Percentiles rank a stretch among this genome's conserved stretches.
phyloP scores from a whole-genome alignment of 2,113 vertebrate species.

The Cyphomyrus plagiostoma region DNA sequence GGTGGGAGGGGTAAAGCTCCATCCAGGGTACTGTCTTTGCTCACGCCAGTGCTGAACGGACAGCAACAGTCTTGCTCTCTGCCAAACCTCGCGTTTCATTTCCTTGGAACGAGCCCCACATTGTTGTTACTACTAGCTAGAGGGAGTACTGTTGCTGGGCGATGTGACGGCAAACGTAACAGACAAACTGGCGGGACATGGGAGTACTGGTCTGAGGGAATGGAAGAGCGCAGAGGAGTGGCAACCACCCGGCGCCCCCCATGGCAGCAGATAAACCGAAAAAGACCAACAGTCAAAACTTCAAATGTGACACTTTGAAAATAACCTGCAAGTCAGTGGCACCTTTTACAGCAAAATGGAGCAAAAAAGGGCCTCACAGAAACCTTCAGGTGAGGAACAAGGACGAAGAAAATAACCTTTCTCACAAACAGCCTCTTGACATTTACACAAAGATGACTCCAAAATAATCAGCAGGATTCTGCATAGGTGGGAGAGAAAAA shows the following conservation, averaged over 20 bases:
- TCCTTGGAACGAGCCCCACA: neutral
- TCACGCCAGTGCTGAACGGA: neutral
- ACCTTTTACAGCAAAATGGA: neutral
- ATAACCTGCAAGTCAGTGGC: slow-evolving; percentile 28
- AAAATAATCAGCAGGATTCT: slow-evolving; percentile 16
- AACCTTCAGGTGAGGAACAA: neutral
- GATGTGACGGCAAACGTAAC: neutral
- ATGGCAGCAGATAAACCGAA: neutral
- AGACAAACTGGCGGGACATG: neutral
- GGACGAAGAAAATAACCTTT: slow-evolving; percentile 21
- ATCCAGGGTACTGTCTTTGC: neutral
- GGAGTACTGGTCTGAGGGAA: neutral
- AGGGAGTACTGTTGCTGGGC: neutral
- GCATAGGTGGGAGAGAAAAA: neutral
- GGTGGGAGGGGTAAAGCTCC: neutral
- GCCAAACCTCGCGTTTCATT: neutral
- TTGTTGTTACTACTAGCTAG: neutral
- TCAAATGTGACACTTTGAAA: slow-evolving; percentile 25
- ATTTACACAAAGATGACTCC: neutral
- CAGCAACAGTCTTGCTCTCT: neutral
- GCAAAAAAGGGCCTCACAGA: neutral
- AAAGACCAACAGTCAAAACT: slow-evolving; percentile 8
- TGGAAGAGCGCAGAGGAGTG: no score
- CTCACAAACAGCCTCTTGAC: neutral
- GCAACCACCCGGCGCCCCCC: neutral